phyloP scores from a whole-genome alignment of 2,888 invertebrate genomes.

The Rhaphigaster nebulosa region DNA sequence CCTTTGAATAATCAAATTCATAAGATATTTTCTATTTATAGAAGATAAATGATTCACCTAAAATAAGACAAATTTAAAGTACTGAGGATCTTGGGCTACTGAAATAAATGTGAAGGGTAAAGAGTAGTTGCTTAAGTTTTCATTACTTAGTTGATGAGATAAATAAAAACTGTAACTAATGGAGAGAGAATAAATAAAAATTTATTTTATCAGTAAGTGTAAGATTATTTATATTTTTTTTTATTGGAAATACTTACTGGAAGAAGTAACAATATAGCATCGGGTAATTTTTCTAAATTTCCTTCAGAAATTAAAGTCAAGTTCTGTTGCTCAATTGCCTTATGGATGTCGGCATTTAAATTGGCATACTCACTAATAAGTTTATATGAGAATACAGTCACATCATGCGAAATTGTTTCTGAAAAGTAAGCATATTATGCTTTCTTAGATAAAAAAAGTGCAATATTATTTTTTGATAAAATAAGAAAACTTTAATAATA shows the following conservation, averaged over 20 bases:
- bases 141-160: neutral
- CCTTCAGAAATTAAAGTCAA: neutral
- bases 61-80: neutral
- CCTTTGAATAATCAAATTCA: constrained; percentile 20
- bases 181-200: neutral
- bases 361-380: neutral
- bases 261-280: neutral
- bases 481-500: neutral
- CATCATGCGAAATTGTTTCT: constrained; percentile 24
- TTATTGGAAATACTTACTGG: neutral
- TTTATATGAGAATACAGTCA: neutral
- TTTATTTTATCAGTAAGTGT: neutral
- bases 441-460: neutral
- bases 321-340: constrained; percentile 21
- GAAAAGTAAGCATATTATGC: neutral
- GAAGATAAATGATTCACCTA: constrained; percentile 41
- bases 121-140: neutral
- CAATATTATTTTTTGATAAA: neutral
- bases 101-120: neutral
- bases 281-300: constrained; percentile 6
- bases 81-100: neutral
- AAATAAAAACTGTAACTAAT: neutral
- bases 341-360: neutral
- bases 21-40: neutral
- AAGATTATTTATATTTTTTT: neutral